These are phyloP conservation scores for Wiebesia pumilae DNA, from an alignment of 1,140 invertebrate species.

Conservation along the genomic window DNA sequence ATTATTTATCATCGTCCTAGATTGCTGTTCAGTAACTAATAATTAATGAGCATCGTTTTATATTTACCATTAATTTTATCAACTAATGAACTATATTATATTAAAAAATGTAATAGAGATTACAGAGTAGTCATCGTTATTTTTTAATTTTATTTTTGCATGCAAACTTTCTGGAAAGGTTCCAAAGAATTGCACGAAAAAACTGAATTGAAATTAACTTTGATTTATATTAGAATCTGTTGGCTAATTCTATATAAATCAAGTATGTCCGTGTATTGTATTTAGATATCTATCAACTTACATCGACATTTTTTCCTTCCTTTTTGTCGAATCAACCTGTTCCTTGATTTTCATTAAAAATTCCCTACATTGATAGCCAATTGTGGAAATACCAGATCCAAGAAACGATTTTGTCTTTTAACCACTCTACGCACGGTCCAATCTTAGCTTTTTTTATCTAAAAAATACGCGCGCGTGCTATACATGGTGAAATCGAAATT, in stretches of 20 bases:
- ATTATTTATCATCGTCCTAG: background rate
- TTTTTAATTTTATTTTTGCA: background rate
- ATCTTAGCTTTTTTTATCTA: slow-evolving; percentile 3
- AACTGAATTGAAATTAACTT: background rate
- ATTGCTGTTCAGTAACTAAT: background rate
- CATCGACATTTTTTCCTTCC: background rate
- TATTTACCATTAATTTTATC: background rate
- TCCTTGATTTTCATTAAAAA: slow-evolving; percentile 1
- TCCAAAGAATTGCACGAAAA: too few species aligned
- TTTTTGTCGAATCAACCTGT: background rate
- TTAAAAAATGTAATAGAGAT: background rate
- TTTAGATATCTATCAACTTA: background rate
- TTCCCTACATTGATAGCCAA: background rate
- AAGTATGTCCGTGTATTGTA: background rate
- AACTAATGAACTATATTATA: background rate
- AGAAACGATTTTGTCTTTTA: background rate
- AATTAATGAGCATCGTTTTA: background rate
- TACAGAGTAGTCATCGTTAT: background rate
- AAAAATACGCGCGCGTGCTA: background rate
- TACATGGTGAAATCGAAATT: background rate
- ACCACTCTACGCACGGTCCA: background rate
- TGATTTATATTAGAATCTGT: background rate
- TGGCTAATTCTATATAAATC: too few species aligned
- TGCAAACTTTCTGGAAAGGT: too few species aligned
- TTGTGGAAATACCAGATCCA: background rate